phyloP scores from a whole-genome alignment of 2,888 invertebrate species.

The Thymelicus lineola region DNA sequence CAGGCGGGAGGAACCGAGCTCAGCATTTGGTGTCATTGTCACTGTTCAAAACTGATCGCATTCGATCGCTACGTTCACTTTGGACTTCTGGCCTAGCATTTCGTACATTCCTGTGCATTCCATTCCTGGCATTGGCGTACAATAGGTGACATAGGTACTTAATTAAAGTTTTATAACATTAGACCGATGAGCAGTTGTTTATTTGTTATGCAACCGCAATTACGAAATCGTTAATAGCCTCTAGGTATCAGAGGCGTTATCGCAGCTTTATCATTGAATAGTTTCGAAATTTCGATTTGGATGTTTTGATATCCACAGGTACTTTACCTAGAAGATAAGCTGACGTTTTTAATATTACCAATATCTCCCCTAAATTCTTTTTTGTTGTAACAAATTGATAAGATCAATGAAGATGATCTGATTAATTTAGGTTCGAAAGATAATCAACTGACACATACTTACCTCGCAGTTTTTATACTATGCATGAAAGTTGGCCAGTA shows the following conservation, averaged over 20 bases:
- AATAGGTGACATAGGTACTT: too few species aligned
- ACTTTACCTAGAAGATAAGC: neutral
- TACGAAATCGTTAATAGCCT: neutral
- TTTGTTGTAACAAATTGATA: neutral
- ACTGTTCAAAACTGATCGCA: slow-evolving; percentile 26
- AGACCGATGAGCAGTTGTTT: too few species aligned
- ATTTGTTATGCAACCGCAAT: neutral
- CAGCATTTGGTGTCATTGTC: slow-evolving; percentile 22
- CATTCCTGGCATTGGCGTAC: too few species aligned
- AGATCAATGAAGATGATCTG: neutral
- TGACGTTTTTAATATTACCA: neutral
- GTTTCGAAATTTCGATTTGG: slow-evolving; percentile 1
- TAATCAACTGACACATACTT: neutral
- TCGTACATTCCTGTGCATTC: too few species aligned
- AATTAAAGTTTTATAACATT: neutral
- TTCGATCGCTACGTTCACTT: slow-evolving; percentile 27
- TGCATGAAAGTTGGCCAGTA: too few species aligned
- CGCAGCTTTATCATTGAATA: neutral
- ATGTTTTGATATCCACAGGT: neutral
- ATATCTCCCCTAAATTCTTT: neutral
- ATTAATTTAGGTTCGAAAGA: neutral
- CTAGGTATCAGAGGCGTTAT: neutral
- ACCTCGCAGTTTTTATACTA: too few species aligned
- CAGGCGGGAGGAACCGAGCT: neutral
- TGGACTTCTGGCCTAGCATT: slow-evolving; percentile 17